phyloP scores from a whole-genome alignment of 2,888 invertebrate genomes.

The Ferdinandea cuprea region DNA sequence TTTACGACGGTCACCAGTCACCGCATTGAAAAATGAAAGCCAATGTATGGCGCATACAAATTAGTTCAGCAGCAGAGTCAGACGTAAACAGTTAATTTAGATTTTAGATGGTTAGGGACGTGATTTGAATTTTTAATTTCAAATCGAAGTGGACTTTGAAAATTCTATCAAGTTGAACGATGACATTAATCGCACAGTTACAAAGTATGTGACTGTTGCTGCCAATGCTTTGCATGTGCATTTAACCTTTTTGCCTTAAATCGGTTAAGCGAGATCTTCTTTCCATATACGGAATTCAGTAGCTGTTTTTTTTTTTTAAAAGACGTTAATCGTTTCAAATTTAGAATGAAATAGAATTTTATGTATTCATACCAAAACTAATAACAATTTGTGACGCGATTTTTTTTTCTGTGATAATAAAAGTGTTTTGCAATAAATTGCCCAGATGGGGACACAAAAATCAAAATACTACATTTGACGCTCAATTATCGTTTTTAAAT shows the following conservation, averaged over 20 bases:
- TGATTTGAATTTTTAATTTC: constrained; percentile 9
- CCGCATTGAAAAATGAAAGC: constrained; percentile 1
- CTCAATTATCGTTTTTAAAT: no score
- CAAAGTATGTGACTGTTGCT: neutral
- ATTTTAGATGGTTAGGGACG: neutral
- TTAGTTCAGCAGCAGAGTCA: neutral
- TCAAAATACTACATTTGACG: no score
- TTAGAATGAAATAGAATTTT: neutral
- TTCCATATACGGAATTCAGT: neutral
- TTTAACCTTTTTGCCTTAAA: neutral
- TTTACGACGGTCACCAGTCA: no score
- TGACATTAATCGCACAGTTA: constrained; percentile 15
- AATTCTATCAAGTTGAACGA: neutral
- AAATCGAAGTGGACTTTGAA: neutral
- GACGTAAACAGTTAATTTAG: constrained; percentile 7
- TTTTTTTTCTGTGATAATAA: no score
- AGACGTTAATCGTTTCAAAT: neutral
- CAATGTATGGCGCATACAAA: constrained; percentile 15
- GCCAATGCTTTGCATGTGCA: no score
- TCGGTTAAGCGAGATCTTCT: no score
- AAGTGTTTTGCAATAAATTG: no score
- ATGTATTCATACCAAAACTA: no score
- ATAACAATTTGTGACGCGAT: no score
- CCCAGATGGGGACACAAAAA: no score
- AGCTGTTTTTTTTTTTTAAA: no score